These are phyloP conservation scores for Drosophila nigromelanica DNA, from an alignment of 1,140 invertebrate species.

Conservation along the genomic window DNA sequence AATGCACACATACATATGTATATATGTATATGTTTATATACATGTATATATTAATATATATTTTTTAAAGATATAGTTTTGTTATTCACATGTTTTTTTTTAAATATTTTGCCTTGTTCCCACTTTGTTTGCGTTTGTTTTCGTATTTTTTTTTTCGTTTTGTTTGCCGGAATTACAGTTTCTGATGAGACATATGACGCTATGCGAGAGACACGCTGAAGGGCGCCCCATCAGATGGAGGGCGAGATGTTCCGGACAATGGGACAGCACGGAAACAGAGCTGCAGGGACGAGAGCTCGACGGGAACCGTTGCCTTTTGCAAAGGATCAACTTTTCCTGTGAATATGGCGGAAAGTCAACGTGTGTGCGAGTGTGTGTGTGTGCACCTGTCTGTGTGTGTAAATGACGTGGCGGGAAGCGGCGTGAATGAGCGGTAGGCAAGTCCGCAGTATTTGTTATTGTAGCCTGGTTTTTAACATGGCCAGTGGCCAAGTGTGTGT, in stretches of 20 bases:
- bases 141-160: too few species aligned
- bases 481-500: conserved; percentile 24
- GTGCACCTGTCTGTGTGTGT: not conserved
- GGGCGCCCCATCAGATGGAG: too few species aligned
- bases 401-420: conserved; percentile 16
- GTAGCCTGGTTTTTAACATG: conserved; percentile 39
- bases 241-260: not conserved
- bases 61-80: not conserved
- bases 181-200: conserved; percentile 37
- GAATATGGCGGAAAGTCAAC: conserved; percentile 70
- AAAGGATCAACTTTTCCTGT: conserved; percentile 70
- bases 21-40: too few species aligned
- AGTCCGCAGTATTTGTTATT: conserved; percentile 6
- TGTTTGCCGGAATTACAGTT: conserved; percentile 59
- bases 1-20: not conserved
- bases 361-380: conserved; percentile 24
- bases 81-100: conserved; percentile 42
- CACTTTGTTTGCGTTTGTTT: conserved; percentile 49
- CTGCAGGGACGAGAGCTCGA: not conserved
- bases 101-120: conserved; percentile 37
- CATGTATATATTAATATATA: too few species aligned
- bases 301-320: conserved; percentile 4
- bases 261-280: not conserved
- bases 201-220: not conserved
- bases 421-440: conserved; percentile 22